Evolutionary conservation across 2,113 vertebrate genomes (phyloP).

Genomic region (Xiphias gladius): DNA sequence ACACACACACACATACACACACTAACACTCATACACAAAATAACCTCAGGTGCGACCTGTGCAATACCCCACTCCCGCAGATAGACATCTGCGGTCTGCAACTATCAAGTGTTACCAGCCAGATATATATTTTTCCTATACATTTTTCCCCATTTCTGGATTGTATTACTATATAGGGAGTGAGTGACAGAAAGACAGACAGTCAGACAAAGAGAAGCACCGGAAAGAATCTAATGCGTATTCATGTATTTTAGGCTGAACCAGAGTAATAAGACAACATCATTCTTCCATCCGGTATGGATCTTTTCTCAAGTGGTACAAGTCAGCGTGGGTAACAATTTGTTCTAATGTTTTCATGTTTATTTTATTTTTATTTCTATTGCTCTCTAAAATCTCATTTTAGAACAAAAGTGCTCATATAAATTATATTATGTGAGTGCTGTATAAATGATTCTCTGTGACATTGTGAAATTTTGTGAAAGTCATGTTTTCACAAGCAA

Average conservation of each 20-base stretch:
- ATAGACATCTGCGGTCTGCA: constrained; percentile 61
- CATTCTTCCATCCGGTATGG: constrained; percentile 45
- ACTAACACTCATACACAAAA: constrained; percentile 21
- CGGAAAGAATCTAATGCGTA: neutral
- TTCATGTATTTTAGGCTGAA: constrained; percentile 38
- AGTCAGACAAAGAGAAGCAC: neutral
- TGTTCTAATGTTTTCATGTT: constrained; percentile 41
- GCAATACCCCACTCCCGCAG: constrained; percentile 67
- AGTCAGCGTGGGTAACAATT: constrained; percentile 29
- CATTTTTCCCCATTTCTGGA: constrained; percentile 7
- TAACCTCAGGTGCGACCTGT: constrained; percentile 72
- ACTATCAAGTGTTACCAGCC: constrained; percentile 36
- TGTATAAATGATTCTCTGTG: constrained; percentile 32
- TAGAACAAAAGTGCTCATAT: constrained; percentile 47
- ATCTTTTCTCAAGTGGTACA: constrained; percentile 28
- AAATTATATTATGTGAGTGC: constrained; percentile 36
- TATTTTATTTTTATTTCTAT: constrained; percentile 54
- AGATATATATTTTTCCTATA: constrained; percentile 17
- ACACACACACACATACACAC: constrained; percentile 21
- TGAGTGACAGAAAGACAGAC: neutral
- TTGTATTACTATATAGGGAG: neutral
- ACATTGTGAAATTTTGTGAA: constrained; percentile 50
- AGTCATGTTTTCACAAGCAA: constrained; percentile 48
- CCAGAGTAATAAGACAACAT: constrained; percentile 31
- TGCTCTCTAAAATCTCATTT: constrained; percentile 50